Percentiles rank a stretch among this genome's conserved stretches.
These are phyloP conservation scores for Margarornis squamiger DNA, from an alignment of 2,797 vertebrate genomes.

Conservation along the genomic window DNA sequence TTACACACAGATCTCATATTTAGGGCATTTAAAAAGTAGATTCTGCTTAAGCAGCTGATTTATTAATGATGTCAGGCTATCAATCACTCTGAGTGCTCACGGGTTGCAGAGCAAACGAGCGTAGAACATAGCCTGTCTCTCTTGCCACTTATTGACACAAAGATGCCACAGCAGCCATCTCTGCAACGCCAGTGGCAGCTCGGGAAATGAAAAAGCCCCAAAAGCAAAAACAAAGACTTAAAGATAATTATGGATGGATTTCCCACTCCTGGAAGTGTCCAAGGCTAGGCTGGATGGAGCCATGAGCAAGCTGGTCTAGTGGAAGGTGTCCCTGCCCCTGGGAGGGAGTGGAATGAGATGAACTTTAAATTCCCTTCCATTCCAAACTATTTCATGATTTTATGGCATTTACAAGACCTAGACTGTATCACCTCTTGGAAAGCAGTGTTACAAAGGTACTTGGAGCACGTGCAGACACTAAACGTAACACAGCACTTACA, in stretches of 20 bases:
- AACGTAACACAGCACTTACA: neutral
- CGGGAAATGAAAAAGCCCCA: accelerated
- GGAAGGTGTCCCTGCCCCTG: neutral
- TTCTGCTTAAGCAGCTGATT: neutral
- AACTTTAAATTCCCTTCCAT: neutral
- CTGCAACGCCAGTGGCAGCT: slow-evolving; percentile 63
- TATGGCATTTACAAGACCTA: accelerated
- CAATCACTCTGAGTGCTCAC: slow-evolving; percentile 67
- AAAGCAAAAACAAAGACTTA: accelerated
- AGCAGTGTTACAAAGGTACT: accelerated
- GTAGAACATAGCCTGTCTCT: slow-evolving; percentile 66
- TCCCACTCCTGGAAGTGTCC: neutral
- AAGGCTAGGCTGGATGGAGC: neutral
- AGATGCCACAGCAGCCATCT: slow-evolving; percentile 59
- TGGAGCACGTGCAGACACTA: neutral
- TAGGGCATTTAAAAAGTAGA: accelerated
- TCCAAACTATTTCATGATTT: accelerated
- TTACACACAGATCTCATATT: accelerated
- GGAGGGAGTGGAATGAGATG: neutral
- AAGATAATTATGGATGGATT: accelerated
- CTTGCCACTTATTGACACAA: slow-evolving; percentile 71
- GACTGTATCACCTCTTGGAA: neutral
- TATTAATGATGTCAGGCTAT: slow-evolving; percentile 32
- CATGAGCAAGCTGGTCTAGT: neutral
- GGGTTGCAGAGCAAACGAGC: slow-evolving; percentile 18